These are phyloP conservation scores for Drosophila yakuba DNA, from an alignment of 1,140 invertebrate species.

Conservation along the genomic window DNA sequence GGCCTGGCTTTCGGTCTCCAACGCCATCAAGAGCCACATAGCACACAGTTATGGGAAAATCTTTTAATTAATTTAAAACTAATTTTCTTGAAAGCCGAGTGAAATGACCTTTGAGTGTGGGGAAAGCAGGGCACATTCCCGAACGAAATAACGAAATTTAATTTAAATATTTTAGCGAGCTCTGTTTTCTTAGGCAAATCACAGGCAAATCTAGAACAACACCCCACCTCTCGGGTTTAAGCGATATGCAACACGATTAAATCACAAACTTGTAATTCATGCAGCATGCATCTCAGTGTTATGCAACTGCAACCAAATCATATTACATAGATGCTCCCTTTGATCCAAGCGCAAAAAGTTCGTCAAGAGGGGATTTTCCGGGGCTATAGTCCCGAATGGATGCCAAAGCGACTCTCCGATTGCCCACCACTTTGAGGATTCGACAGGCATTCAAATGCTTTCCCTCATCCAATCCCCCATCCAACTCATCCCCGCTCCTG, in stretches of 20 bases:
- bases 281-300: slow-evolving; percentile 15
- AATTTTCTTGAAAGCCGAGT: slow-evolving; percentile 43
- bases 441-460: slow-evolving; percentile 29
- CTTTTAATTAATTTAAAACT: slow-evolving; percentile 59
- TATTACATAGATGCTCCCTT: slow-evolving; percentile 33
- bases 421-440: slow-evolving; percentile 24
- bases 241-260: slow-evolving; percentile 5
- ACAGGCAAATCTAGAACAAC: slow-evolving; percentile 8
- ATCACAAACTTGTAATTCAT: slow-evolving; percentile 20
- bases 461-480: slow-evolving; percentile 1
- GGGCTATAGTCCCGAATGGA: slow-evolving; percentile 31
- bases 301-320: slow-evolving; percentile 39
- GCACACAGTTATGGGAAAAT: slow-evolving; percentile 46
- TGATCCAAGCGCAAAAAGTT: slow-evolving; percentile 25
- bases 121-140: slow-evolving; percentile 26
- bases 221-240: slow-evolving; percentile 13
- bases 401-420: slow-evolving; percentile 10
- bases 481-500: background rate
- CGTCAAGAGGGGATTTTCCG: slow-evolving; percentile 17
- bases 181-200: slow-evolving; percentile 1
- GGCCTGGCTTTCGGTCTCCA: slow-evolving; percentile 20
- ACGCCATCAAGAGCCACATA: slow-evolving; percentile 31
- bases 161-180: slow-evolving; percentile 28
- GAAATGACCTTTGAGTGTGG: slow-evolving; percentile 39
- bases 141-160: slow-evolving; percentile 3